Evolutionary conservation across 1,140 invertebrate genomes (phyloP).

Genomic region (Paralvinella palmiformis): DNA sequence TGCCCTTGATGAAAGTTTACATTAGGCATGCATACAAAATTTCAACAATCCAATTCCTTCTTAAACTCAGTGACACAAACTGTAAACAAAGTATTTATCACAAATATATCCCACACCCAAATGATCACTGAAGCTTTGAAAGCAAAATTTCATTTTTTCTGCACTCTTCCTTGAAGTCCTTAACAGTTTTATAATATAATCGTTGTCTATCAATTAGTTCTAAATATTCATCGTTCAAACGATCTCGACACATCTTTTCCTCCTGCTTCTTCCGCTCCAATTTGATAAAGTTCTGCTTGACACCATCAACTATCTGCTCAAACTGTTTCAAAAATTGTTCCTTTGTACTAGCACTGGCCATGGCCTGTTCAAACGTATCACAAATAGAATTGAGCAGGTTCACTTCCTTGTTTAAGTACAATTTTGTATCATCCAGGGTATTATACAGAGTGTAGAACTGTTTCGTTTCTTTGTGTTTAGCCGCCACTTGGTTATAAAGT

Average conservation of each 20-base stretch:
- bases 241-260: constrained; percentile 67
- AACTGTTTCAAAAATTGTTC: constrained; percentile 85
- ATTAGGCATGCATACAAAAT: too few relatives aligned
- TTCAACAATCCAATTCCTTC: too few relatives aligned
- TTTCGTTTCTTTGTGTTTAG: constrained; percentile 92
- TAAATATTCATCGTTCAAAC: constrained; percentile 64
- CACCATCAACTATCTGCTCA: constrained; percentile 76
- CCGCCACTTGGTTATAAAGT: constrained; percentile 86
- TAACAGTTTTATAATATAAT: constrained; percentile 75
- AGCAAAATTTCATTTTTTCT: too few relatives aligned
- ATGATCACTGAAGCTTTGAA: too few relatives aligned
- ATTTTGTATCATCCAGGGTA: constrained; percentile 85
- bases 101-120: too few relatives aligned
- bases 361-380: constrained; percentile 79
- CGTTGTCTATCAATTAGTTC: constrained; percentile 72
- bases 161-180: constrained; percentile 64
- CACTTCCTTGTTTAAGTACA: constrained; percentile 83
- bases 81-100: too few relatives aligned
- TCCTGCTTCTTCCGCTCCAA: constrained; percentile 51
- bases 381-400: constrained; percentile 86
- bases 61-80: too few relatives aligned
- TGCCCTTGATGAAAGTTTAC: too few relatives aligned
- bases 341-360: constrained; percentile 52
- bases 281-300: constrained; percentile 62
- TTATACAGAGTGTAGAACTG: constrained; percentile 96